Conservation (phyloP, 2,888 invertebrate genomes). For the Masnerella sp. region DNA sequence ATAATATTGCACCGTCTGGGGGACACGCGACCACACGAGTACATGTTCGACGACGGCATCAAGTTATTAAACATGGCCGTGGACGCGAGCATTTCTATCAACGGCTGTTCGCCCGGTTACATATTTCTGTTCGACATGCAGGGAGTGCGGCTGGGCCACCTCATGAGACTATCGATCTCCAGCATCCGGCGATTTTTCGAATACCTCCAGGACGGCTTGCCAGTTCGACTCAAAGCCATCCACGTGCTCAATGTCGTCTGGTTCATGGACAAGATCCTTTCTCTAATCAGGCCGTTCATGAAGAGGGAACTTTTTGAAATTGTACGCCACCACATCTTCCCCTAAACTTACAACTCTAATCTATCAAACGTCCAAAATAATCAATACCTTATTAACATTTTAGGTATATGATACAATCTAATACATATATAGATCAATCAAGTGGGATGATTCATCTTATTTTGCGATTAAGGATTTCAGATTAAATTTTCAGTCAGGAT, state of each 20-base stretch:
- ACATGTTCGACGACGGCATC: constrained; percentile 81
- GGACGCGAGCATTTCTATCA: constrained; percentile 80
- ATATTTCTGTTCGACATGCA: constrained; percentile 85
- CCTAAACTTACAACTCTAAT: not conserved
- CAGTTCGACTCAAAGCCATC: constrained; percentile 82
- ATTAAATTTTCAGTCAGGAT: too few species aligned
- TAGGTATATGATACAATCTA: too few species aligned
- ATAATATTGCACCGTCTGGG: constrained; percentile 82
- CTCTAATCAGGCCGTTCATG: constrained; percentile 78
- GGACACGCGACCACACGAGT: constrained; percentile 80
- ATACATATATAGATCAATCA: too few species aligned
- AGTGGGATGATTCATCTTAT: too few species aligned
- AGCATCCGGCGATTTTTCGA: constrained; percentile 82
- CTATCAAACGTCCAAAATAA: not conserved
- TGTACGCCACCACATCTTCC: constrained; percentile 66
- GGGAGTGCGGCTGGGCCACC: constrained; percentile 81
- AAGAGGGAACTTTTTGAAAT: constrained; percentile 77
- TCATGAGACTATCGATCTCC: constrained; percentile 81
- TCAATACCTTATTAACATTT: constrained; percentile 2
- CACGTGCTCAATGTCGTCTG: constrained; percentile 82
- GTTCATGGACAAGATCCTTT: constrained; percentile 78
- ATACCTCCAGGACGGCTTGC: constrained; percentile 84
- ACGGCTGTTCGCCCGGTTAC: constrained; percentile 82
- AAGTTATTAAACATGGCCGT: constrained; percentile 82
- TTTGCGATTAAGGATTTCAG: too few species aligned